A percentile compares a stretch with the other conserved stretches of the same genome.
Evolutionary conservation across 2,797 vertebrate genomes (phyloP).

Genomic region (Podarcis lilfordi): DNA sequence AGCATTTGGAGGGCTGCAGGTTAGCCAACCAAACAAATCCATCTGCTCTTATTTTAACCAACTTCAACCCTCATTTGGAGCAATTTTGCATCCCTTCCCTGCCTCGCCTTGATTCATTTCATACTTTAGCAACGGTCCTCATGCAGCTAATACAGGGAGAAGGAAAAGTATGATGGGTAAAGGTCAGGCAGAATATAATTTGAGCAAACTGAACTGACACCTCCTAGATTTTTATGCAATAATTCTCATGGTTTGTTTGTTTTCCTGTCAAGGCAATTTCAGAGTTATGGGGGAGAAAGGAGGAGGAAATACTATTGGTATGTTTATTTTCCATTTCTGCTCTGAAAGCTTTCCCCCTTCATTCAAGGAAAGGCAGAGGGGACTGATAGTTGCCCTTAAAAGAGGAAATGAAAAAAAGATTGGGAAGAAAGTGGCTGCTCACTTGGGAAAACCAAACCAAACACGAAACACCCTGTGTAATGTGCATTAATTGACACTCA

Average conservation of each 20-base stretch:
- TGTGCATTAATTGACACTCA: neutral
- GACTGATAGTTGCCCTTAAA: neutral
- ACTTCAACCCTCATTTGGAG: neutral
- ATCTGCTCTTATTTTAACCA: neutral
- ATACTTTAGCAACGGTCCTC: neutral
- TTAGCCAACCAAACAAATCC: neutral
- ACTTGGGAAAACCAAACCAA: constrained; percentile 21
- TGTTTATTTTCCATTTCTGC: neutral
- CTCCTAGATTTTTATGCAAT: neutral
- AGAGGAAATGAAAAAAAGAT: neutral
- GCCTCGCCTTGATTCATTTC: neutral
- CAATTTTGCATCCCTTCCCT: neutral
- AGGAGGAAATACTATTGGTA: neutral
- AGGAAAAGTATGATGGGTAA: too few species aligned
- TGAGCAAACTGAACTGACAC: neutral
- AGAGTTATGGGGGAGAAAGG: neutral
- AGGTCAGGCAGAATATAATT: too few species aligned
- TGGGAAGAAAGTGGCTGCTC: neutral
- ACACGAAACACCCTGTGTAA: constrained; percentile 15
- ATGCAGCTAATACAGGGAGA: neutral
- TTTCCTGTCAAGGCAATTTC: neutral
- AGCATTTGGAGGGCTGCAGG: too few species aligned
- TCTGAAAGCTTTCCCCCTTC: constrained; percentile 34
- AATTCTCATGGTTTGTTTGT: neutral
- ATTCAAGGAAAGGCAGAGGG: constrained; percentile 5